Conservation (phyloP, 2,888 invertebrate genomes). For the Patella pellucida region DNA sequence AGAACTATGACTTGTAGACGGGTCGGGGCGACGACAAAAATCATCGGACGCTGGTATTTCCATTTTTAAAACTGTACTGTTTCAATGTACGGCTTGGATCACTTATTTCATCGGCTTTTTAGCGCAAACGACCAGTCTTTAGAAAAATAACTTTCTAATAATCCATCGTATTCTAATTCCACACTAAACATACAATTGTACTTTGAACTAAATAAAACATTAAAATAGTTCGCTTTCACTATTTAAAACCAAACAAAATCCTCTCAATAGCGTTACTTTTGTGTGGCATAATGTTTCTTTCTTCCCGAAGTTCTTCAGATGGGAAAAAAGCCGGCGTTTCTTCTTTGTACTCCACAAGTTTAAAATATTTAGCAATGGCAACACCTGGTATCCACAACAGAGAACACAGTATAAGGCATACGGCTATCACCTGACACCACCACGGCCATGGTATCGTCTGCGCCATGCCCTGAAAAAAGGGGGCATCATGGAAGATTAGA, state of each 20-base stretch:
- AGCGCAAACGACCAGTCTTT: no score
- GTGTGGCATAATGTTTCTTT: slow-evolving; percentile 39
- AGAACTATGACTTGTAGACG: no score
- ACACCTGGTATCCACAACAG: slow-evolving; percentile 57
- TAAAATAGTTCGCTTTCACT: slow-evolving; percentile 16
- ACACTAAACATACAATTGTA: no score
- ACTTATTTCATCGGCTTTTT: no score
- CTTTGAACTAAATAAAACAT: no score
- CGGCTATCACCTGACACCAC: slow-evolving; percentile 55
- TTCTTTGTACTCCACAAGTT: slow-evolving; percentile 43
- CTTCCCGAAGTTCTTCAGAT: slow-evolving; percentile 49
- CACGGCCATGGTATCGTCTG: slow-evolving; percentile 50
- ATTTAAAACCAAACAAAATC: slow-evolving; percentile 38
- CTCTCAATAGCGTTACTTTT: slow-evolving; percentile 33
- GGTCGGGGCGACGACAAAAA: no score
- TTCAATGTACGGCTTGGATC: no score
- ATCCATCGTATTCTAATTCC: no score
- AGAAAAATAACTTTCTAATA: no score
- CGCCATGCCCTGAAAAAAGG: slow-evolving; percentile 43
- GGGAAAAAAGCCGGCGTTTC: slow-evolving; percentile 57
- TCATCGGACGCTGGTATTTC: no score
- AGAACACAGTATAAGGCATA: slow-evolving; percentile 48
- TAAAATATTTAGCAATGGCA: slow-evolving; percentile 47
- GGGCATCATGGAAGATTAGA: no score
- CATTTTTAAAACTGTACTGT: no score